Evolutionary conservation across 2,888 invertebrate genomes (phyloP).

Genomic region (Diachrysia chrysitis): DNA sequence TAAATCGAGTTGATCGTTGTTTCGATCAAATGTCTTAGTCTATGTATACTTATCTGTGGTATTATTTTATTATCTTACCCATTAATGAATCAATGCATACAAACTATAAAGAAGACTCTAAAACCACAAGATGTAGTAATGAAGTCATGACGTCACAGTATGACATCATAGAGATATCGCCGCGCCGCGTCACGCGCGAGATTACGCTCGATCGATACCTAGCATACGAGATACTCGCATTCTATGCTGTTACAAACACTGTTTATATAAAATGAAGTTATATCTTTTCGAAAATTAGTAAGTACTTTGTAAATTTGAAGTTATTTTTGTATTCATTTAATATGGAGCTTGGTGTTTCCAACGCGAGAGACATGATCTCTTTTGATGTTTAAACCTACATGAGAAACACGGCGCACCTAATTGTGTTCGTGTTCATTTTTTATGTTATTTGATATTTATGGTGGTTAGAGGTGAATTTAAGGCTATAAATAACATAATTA

Average conservation of each 20-base stretch:
- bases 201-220: neutral
- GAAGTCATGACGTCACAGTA: neutral
- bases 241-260: neutral
- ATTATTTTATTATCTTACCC: too few relatives aligned
- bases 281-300: neutral
- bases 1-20: neutral
- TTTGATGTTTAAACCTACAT: too few relatives aligned
- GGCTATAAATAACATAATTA: too few relatives aligned
- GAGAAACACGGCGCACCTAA: too few relatives aligned
- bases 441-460: too few relatives aligned
- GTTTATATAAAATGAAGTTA: neutral
- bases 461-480: too few relatives aligned
- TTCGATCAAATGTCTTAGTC: too few relatives aligned
- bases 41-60: too few relatives aligned
- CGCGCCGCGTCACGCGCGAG: neutral
- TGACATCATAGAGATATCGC: slow-evolving; percentile 1
- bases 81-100: neutral
- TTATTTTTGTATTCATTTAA: too few relatives aligned
- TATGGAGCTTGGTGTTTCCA: too few relatives aligned
- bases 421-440: too few relatives aligned
- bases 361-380: too few relatives aligned
- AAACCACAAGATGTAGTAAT: slow-evolving; percentile 4
- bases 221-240: neutral
- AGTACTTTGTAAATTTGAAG: neutral
- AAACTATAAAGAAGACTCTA: neutral